Base-by-base conservation (phyloP, 2,888 invertebrate species). In the Folsomia candida region DNA sequence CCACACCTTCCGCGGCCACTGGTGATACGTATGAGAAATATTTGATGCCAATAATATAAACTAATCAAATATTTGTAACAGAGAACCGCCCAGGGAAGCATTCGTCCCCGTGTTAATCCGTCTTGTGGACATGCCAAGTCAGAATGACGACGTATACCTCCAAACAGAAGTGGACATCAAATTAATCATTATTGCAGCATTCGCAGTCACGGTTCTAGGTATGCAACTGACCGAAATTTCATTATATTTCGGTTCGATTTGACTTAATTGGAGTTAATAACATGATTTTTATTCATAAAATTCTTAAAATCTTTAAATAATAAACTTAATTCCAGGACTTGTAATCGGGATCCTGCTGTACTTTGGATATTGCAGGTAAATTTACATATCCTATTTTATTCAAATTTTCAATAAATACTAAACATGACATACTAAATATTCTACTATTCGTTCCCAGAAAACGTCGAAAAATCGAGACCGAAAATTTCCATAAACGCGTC, bases 21-120 rank as follows among this genome's bases (percentile, higher is more conserved):
- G n/a, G n/a, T n/a, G n/a, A n/a, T n/a, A n/a, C n/a, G n/a, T n/a
- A n/a, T n/a, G n/a, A n/a, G n/a, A n/a, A n/a, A n/a, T n/a, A n/a
- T n/a, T n/a, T n/a, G n/a, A n/a, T n/a, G n/a, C n/a, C n/a, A n/a
- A n/a, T n/a, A n/a, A n/a, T n/a, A n/a, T n/a, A n/a, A n/a, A n/a
- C n/a, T n/a, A n/a, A n/a, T n/a, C n/a, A n/a, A n/a, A n/a, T n/a
- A n/a, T n/a, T n/a, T n/a, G n/a, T n/a, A n/a, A n/a, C n/a, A n/a
- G n/a, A 20, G 85, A 87, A 24, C 94, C 94, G n/a, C 91, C 93
- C 0, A 74, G 77, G 29, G 79, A 77, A 64, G 79, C 79, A 9
- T 79, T 79, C 64, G 79, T 79, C 11, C 79, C 79, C 11, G 79
- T 79, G 1, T 70, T 79, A 24, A 72, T 79, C 24, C 71, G 79